A percentile compares a stretch with the other conserved stretches of the same genome.
phyloP scores from a whole-genome alignment of 1,140 invertebrate genomes.

The Periplaneta americana region DNA sequence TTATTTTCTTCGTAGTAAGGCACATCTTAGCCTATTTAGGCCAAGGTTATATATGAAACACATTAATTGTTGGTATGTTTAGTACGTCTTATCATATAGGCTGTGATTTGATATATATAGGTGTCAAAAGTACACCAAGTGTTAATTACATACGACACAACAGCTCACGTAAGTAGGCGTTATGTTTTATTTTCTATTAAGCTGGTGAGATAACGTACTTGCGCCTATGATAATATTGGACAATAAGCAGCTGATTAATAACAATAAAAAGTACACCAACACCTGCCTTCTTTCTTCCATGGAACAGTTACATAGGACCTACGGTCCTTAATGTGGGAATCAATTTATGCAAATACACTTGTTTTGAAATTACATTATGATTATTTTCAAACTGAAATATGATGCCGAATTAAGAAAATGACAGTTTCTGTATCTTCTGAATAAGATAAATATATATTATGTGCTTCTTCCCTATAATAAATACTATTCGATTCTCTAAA shows the following conservation, averaged over 20 bases:
- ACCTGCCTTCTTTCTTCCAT: neutral
- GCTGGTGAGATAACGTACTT: neutral
- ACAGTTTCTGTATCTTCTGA: too few species aligned
- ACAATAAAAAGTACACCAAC: neutral
- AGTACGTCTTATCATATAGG: neutral
- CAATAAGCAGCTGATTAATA: neutral
- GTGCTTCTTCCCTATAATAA: too few species aligned
- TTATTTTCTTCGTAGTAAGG: neutral
- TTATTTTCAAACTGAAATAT: neutral
- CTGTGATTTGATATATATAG: neutral
- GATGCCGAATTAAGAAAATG: too few species aligned
- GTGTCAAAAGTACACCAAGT: neutral
- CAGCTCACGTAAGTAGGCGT: neutral
- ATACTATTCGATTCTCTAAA: too few species aligned
- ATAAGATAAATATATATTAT: too few species aligned
- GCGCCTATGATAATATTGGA: neutral
- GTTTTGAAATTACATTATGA: neutral
- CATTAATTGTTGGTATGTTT: neutral
- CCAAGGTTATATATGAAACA: neutral
- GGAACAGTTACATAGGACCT: neutral
- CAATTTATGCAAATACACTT: neutral
- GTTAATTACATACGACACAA: neutral
- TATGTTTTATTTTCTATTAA: neutral
- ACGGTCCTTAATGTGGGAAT: neutral
- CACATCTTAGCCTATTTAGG: neutral